Evolutionary conservation across 2,113 vertebrate genomes (phyloP), one percentile per base, ranked within the genome.

Genomic region (Proteles cristata): DNA sequence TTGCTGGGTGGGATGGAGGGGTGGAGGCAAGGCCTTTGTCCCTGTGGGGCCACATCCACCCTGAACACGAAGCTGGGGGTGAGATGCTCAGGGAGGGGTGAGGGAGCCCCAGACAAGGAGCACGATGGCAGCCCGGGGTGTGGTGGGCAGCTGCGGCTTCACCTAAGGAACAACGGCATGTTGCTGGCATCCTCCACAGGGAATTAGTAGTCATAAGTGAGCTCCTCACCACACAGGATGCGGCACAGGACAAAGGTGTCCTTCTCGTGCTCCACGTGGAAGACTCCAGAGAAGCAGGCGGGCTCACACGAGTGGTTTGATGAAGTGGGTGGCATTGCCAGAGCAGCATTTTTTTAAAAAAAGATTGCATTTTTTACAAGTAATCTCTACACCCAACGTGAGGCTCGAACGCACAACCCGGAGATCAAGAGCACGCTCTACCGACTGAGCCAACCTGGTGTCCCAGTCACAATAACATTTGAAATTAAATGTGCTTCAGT

Each of bases 151-250:
- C 95, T 76, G 92, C 48, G 19, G 76, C 81, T 79, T 97, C 98
- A 99, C 98, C 99, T 99, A 85, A 99, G 99, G 98, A 99, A 99
- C 14, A 99, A 8, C 99, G 99, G 95, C 99, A 99, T 99, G 99
- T 99, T 99, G 98, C 99, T 99, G 97, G 99, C 99, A 11, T 99
- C 99, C 98, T 99, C 99, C 2, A 99, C 99, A 93, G 99, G 99
- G 94, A 99, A 99, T 97, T 99, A 99, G 98, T 99, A 99, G 98
- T 99, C 99, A 2, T 99, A 99, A 63, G 99, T 99, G 90, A 99
- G 99, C 97, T 99, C 99, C 98, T 99, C 99, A 1, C 99, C 99
- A 4, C 99, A 98, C 96, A 99, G 99, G 98, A 99, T 99, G 98
- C 99, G 99, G 45, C 99, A 98, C 77, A 99, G 97, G n/a, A 99